phyloP scores from a whole-genome alignment of 2,113 vertebrate species.

The Abramis brama region DNA sequence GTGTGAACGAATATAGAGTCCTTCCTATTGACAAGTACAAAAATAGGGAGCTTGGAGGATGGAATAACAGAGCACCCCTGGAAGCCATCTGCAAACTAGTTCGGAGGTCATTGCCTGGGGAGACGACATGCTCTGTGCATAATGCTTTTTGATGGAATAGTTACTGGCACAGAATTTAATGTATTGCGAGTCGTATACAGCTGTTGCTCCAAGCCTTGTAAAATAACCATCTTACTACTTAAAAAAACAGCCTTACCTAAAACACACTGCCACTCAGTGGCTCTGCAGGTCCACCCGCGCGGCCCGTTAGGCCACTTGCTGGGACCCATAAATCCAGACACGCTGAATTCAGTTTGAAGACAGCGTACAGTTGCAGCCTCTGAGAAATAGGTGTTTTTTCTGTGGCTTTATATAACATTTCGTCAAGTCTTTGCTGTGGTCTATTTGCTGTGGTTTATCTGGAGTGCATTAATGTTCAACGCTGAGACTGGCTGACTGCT shows the following conservation, averaged over 20 bases:
- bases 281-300: slow-evolving; percentile 53
- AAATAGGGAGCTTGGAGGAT: slow-evolving; percentile 10
- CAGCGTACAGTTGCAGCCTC: slow-evolving; percentile 62
- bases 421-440: slow-evolving; percentile 68
- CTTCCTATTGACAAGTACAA: slow-evolving; percentile 25
- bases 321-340: slow-evolving; percentile 66
- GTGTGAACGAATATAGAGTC: slow-evolving; percentile 22
- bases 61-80: slow-evolving; percentile 12
- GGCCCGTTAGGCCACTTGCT: slow-evolving; percentile 60
- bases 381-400: slow-evolving; percentile 64
- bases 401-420: slow-evolving; percentile 67
- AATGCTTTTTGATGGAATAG: slow-evolving; percentile 53
- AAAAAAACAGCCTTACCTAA: slow-evolving; percentile 63
- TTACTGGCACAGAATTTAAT: slow-evolving; percentile 51
- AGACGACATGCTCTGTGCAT: slow-evolving; percentile 16
- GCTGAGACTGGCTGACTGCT: slow-evolving; percentile 40
- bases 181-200: slow-evolving; percentile 40
- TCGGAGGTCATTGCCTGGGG: slow-evolving; percentile 8
- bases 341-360: slow-evolving; percentile 61
- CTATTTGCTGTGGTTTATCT: slow-evolving; percentile 67
- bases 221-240: slow-evolving; percentile 59
- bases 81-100: not conserved
- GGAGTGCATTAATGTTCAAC: slow-evolving; percentile 49
- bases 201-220: slow-evolving; percentile 58
- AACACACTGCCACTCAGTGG: slow-evolving; percentile 60